A percentile compares a stretch with the other conserved stretches of the same genome.
These are phyloP conservation scores for Thaumetopoea pityocampa DNA, from an alignment of 1,140 invertebrate species.

Conservation along the genomic window DNA sequence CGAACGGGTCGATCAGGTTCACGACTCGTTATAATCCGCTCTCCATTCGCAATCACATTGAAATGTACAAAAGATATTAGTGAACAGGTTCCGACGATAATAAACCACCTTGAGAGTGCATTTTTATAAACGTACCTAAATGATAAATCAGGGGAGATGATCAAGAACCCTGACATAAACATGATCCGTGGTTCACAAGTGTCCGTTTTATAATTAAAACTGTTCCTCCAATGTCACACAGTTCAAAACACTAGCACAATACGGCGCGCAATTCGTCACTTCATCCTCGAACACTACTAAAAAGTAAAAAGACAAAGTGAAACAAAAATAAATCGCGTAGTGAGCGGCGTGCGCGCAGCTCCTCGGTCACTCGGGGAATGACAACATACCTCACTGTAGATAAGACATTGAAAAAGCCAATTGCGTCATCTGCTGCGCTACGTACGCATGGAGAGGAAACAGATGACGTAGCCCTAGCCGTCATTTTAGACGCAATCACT, in stretches of 20 bases:
- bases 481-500: conserved; percentile 62
- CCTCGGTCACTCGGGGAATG: conserved; percentile 59
- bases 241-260: conserved; percentile 62
- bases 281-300: conserved; percentile 56
- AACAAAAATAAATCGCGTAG: conserved; percentile 47
- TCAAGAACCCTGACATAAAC: conserved; percentile 69
- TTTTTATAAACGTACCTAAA: conserved; percentile 59
- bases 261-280: conserved; percentile 59
- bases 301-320: conserved; percentile 60
- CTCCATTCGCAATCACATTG: conserved; percentile 29
- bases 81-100: conserved; percentile 20
- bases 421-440: conserved; percentile 68
- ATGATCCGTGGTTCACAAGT: conserved; percentile 34
- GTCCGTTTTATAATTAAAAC: conserved; percentile 36
- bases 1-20: conserved; percentile 38
- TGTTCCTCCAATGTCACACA: conserved; percentile 48
- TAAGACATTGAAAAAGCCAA: conserved; percentile 75
- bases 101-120: conserved; percentile 39
- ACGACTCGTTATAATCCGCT: conserved; percentile 36
- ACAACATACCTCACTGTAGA: conserved; percentile 68
- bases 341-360: conserved; percentile 54
- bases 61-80: conserved; percentile 22
- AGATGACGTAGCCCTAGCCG: conserved; percentile 59
- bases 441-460: conserved; percentile 66
- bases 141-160: conserved; percentile 59